Base-by-base conservation (phyloP, 2,113 vertebrate species). In the Xiphophorus hellerii region DNA sequence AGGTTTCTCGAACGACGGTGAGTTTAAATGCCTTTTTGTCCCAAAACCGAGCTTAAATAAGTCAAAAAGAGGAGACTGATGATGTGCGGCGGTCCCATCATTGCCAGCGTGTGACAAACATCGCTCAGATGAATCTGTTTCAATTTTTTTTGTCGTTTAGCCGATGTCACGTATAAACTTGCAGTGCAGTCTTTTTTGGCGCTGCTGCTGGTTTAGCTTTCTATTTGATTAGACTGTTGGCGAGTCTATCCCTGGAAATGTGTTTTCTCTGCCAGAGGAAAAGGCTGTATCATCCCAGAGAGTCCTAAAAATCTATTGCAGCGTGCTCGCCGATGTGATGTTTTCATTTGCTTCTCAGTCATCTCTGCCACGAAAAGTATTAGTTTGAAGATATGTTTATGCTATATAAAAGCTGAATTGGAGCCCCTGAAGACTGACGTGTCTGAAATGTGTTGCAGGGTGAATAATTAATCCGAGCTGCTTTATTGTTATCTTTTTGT, bases 171-270 rank as follows among this genome's bases (percentile, higher is more conserved):
- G 48, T 81, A 61, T 71, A 48, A 82, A 89, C 48, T 91, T 88
- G 82, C 30, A 63, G 63, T 30, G 66, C 85, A 78, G 73, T 85
- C 20, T 37, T 64, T 17, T 13, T 78, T 63, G 73, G 82, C 48
- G 74, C 73, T 66, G 75, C 73, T 69, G 83, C 68, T 85, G 80
- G 42, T 84, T 66, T 73, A 83, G 90, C 87, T 91, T 90, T 93
- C 89, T 91, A 90, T 88, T 91, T 91, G 90, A 93, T 92, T 90
- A 88, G 83, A 79, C 89, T 89, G 75, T 87, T 92, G 88, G 89
- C 89, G 83, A 82, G 83, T 89, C 73, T 81, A 33, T 88, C 76
- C 76, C 69, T 11, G 73, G 77, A 89, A 83, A 87, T 73, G 90
- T 80, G 84, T 64, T 35, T 66, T 54, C 69, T 31, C 69, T 90